Conservation (phyloP, 2,888 invertebrate species). For the Meteorus colon region DNA sequence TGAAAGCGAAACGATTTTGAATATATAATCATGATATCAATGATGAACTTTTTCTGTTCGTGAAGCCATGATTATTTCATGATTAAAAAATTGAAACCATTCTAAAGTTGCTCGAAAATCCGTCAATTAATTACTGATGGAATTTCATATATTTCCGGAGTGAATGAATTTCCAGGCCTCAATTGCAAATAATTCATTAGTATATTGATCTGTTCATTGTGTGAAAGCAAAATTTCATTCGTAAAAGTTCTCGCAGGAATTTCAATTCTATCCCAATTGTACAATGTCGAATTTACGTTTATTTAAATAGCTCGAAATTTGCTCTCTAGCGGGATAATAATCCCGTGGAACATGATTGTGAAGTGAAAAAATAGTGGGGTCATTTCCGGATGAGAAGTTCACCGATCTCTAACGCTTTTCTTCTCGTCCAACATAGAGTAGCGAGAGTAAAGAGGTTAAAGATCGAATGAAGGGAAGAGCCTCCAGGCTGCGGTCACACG, state of each 20-base stretch:
- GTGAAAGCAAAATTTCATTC: not conserved
- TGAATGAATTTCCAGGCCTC: not conserved
- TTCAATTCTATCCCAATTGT: not conserved
- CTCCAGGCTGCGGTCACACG: constrained; percentile 49
- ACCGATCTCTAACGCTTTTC: constrained; percentile 17
- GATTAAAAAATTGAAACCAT: too few species aligned
- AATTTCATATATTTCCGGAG: not conserved
- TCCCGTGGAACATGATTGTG: constrained; percentile 5
- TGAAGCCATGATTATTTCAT: too few species aligned
- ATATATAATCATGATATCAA: too few species aligned
- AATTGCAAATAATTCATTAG: not conserved
- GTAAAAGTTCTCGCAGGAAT: not conserved
- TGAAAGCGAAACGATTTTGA: too few species aligned
- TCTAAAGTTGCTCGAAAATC: not conserved
- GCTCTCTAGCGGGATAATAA: not conserved
- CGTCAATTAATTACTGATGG: not conserved
- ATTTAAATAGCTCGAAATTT: not conserved
- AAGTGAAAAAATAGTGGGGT: constrained; percentile 25
- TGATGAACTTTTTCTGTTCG: too few species aligned
- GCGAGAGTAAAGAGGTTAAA: constrained; percentile 35
- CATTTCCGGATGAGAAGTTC: constrained; percentile 30
- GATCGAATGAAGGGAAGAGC: constrained; percentile 47
- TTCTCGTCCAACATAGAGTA: constrained; percentile 38
- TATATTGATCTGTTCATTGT: not conserved
- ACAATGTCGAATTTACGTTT: not conserved